phyloP scores from a whole-genome alignment of 2,797 vertebrate species.

The Nyctibius grandis region DNA sequence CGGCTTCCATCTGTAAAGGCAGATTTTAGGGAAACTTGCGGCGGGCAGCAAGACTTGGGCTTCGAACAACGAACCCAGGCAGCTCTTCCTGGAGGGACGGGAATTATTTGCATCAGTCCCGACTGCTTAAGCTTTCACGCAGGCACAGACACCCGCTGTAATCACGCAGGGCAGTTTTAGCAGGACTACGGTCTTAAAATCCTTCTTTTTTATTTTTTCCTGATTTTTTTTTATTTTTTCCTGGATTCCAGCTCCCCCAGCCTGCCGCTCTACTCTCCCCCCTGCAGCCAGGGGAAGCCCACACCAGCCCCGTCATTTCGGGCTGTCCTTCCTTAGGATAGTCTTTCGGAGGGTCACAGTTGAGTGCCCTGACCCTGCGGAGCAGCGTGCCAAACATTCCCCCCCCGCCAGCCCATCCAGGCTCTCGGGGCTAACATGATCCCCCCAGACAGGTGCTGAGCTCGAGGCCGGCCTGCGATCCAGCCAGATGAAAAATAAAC shows the following conservation, averaged over 20 bases:
- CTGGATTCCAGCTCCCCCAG: neutral
- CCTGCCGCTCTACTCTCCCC: neutral
- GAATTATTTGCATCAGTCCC: accelerated
- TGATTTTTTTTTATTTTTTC: no score
- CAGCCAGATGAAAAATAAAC: neutral
- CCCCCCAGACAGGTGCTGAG: neutral
- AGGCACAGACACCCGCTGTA: neutral
- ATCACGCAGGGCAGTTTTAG: accelerated
- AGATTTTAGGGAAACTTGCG: neutral
- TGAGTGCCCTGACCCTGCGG: neutral
- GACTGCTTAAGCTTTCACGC: neutral
- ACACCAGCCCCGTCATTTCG: accelerated
- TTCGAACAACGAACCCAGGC: neutral
- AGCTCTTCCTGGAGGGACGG: neutral
- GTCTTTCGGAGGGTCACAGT: neutral
- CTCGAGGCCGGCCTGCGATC: accelerated
- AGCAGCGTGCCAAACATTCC: accelerated
- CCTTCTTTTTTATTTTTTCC: neutral
- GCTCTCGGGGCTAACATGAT: neutral
- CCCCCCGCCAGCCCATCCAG: neutral
- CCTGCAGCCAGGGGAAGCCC: neutral
- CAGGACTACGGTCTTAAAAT: neutral
- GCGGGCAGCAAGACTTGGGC: neutral
- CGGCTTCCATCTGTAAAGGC: conserved; percentile 15
- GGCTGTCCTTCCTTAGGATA: no score